These are phyloP conservation scores for Phymatocera aterrima DNA, from an alignment of 2,888 invertebrate species.

Conservation along the genomic window DNA sequence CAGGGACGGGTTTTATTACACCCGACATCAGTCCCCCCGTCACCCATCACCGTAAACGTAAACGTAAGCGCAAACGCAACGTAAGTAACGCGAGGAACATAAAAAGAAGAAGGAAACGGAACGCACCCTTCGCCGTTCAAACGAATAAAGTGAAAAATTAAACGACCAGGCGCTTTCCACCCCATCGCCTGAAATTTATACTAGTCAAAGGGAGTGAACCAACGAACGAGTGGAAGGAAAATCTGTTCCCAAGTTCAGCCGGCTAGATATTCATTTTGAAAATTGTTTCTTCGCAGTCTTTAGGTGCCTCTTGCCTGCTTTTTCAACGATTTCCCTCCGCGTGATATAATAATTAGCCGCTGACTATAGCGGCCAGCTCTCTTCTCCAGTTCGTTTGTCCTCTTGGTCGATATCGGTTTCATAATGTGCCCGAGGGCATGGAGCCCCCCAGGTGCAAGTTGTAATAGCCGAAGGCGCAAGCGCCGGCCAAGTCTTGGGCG, in stretches of 20 bases:
- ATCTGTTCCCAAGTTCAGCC: no score
- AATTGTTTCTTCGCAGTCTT: no score
- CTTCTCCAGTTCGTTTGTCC: neutral
- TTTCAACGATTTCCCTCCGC: neutral
- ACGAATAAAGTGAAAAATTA: neutral
- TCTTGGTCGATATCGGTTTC: neutral
- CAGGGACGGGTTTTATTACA: conserved; percentile 16
- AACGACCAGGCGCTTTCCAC: neutral
- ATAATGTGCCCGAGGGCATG: neutral
- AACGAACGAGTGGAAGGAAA: no score
- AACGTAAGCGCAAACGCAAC: neutral
- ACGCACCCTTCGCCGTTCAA: neutral
- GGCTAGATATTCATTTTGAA: no score
- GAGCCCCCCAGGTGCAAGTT: neutral
- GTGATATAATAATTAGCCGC: neutral
- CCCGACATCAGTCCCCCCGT: conserved; percentile 7
- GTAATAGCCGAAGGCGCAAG: neutral
- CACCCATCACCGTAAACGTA: neutral
- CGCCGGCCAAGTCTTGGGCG: conserved; percentile 17
- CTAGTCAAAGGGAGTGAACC: no score
- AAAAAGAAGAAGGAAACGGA: neutral
- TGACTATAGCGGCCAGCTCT: neutral
- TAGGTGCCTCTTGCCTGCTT: no score
- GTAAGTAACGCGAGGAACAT: neutral
- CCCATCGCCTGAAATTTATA: no score